Conservation (phyloP, 2,113 vertebrate genomes). For the Nothoprocta perdicaria region DNA sequence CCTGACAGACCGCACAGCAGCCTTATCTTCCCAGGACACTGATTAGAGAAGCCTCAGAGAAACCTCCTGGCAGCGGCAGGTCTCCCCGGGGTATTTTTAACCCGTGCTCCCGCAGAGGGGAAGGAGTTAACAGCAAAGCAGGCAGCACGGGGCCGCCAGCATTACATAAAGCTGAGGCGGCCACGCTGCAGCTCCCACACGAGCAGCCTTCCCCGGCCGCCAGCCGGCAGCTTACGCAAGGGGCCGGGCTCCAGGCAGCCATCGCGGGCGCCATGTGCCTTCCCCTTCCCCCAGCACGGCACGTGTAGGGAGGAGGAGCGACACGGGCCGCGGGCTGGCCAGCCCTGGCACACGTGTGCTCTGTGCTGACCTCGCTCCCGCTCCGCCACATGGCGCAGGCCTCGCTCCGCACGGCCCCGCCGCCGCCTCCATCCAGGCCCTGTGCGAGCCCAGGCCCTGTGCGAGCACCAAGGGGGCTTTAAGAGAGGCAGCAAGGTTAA, state of each 20-base stretch:
- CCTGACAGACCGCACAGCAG: not conserved
- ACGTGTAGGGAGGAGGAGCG: constrained; percentile 71
- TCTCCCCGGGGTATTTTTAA: not conserved
- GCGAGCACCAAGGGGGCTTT: no score
- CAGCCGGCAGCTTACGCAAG: constrained; percentile 73
- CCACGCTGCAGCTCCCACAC: not conserved
- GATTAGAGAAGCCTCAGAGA: not conserved
- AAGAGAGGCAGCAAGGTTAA: not conserved
- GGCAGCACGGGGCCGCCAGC: not conserved
- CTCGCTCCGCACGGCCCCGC: no score
- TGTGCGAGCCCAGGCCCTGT: no score
- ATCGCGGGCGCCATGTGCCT: constrained; percentile 29
- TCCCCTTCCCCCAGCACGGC: not conserved
- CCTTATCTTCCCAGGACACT: not conserved
- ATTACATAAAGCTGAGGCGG: constrained; percentile 48
- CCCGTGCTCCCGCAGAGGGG: not conserved
- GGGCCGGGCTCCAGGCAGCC: not conserved
- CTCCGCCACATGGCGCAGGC: not conserved
- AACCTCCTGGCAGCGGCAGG: not conserved
- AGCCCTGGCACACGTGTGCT: constrained; percentile 60
- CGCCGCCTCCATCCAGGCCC: no score
- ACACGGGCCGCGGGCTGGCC: not conserved
- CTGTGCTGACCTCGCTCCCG: constrained; percentile 31
- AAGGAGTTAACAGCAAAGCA: constrained; percentile 44
- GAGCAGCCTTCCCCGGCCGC: not conserved